Conservation (phyloP, 1,140 invertebrate genomes). For the Drosophila nasuta region DNA sequence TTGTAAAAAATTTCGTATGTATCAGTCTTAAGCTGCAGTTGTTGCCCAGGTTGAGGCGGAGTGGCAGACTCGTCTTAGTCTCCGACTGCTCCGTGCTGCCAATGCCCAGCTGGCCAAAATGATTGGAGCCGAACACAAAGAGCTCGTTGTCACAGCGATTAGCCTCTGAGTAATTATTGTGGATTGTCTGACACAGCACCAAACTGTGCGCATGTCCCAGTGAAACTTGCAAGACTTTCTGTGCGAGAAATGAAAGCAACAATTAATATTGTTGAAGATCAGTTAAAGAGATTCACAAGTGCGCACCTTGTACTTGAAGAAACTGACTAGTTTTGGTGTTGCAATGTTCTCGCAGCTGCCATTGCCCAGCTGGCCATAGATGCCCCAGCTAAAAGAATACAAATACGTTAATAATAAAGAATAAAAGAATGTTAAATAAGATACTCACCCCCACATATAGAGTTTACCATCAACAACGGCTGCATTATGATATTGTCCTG, state of each 20-base stretch:
- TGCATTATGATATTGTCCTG: slow-evolving; percentile 93
- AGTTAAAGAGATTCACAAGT: neutral
- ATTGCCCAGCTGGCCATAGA: slow-evolving; percentile 94
- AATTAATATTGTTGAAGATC: neutral
- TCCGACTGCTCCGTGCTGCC: slow-evolving; percentile 84
- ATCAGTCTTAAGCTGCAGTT: slow-evolving; percentile 88
- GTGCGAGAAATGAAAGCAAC: slow-evolving; percentile 2
- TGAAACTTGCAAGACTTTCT: slow-evolving; percentile 86
- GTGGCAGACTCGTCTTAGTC: slow-evolving; percentile 85
- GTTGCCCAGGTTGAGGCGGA: slow-evolving; percentile 86
- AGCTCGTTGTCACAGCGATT: slow-evolving; percentile 86
- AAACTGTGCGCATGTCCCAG: slow-evolving; percentile 92
- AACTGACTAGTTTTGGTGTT: slow-evolving; percentile 87
- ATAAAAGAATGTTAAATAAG: neutral
- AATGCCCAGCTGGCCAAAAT: slow-evolving; percentile 91
- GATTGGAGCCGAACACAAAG: slow-evolving; percentile 91
- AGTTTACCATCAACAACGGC: slow-evolving; percentile 89
- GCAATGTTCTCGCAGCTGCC: slow-evolving; percentile 88
- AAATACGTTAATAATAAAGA: neutral
- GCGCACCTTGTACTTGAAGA: slow-evolving; percentile 85
- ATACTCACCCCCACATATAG: slow-evolving; percentile 87
- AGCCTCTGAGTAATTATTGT: slow-evolving; percentile 56
- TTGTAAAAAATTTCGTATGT: slow-evolving; percentile 92
- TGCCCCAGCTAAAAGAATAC: slow-evolving; percentile 88
- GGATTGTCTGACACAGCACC: slow-evolving; percentile 85